These are phyloP conservation scores for Babyrousa celebensis DNA, from an alignment of 2,797 vertebrate species.

Conservation along the genomic window DNA sequence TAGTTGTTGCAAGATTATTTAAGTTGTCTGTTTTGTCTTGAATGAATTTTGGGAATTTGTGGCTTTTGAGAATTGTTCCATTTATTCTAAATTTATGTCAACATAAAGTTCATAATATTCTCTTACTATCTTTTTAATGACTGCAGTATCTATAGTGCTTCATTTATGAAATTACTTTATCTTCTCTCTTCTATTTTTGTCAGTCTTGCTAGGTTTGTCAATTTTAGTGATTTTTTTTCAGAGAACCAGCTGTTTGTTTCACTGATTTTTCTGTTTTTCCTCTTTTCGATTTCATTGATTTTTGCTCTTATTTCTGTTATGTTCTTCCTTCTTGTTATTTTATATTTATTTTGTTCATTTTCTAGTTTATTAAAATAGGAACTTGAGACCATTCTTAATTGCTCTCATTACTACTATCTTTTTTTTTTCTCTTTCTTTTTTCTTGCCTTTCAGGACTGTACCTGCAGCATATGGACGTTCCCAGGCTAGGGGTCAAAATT, in stretches of 20 bases:
- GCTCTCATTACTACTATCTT: background rate
- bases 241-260: background rate
- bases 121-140: constrained; percentile 22
- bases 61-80: constrained; percentile 53
- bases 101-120: constrained; percentile 30
- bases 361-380: background rate
- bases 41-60: constrained; percentile 44
- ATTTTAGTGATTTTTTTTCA: constrained; percentile 43
- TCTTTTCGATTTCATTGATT: background rate
- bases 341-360: background rate
- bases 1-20: constrained; percentile 37
- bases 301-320: background rate
- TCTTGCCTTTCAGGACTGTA: too few species aligned
- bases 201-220: background rate
- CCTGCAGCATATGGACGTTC: too few species aligned
- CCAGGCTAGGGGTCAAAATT: too few species aligned
- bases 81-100: constrained; percentile 65
- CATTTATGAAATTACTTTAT: constrained; percentile 52
- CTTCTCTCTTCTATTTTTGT: constrained; percentile 46
- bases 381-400: background rate
- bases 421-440: too few species aligned
- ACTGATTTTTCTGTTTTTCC: background rate
- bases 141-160: background rate
- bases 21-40: constrained; percentile 33
- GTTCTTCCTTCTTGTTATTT: background rate